Conservation (phyloP, 1,140 invertebrate genomes). For the Drosophila repletoides region DNA sequence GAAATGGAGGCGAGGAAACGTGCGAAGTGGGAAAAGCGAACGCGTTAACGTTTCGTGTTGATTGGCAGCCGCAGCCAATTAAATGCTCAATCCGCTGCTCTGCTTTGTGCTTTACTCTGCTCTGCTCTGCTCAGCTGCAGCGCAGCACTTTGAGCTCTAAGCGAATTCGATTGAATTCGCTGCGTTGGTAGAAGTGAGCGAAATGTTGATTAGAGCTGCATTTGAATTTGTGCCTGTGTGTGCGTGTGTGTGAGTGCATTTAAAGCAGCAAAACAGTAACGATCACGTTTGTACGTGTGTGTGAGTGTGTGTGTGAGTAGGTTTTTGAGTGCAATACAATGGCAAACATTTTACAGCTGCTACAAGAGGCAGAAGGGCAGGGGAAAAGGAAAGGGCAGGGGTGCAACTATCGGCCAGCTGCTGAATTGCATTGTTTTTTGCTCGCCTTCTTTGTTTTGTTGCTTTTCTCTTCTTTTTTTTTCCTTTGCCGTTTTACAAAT, state of each 20-base stretch:
- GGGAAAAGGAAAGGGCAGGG: too few relatives aligned
- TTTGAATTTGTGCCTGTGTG: background rate
- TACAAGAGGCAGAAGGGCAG: too few relatives aligned
- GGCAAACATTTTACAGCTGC: constrained; percentile 46
- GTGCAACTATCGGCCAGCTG: too few relatives aligned
- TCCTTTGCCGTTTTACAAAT: constrained; percentile 8
- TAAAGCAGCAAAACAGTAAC: too few relatives aligned
- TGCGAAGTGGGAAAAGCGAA: constrained; percentile 5
- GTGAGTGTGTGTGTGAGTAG: constrained; percentile 1
- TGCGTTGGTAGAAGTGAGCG: background rate
- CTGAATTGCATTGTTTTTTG: constrained; percentile 1
- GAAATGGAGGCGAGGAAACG: background rate
- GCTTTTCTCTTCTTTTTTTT: background rate
- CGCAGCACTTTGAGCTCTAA: constrained; percentile 9
- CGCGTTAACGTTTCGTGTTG: constrained; percentile 30
- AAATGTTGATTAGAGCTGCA: background rate
- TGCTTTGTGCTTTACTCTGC: too few relatives aligned
- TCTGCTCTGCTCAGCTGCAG: background rate
- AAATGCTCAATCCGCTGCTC: constrained; percentile 24
- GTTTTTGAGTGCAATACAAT: constrained; percentile 26
- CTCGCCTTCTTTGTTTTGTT: background rate
- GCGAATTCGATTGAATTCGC: background rate
- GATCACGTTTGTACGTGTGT: background rate
- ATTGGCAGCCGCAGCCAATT: constrained; percentile 59
- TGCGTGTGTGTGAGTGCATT: too few relatives aligned